Percentiles rank a stretch among this genome's conserved stretches.
These are phyloP conservation scores for Agraylea sexmaculata DNA, from an alignment of 1,140 invertebrate species.

Conservation along the genomic window DNA sequence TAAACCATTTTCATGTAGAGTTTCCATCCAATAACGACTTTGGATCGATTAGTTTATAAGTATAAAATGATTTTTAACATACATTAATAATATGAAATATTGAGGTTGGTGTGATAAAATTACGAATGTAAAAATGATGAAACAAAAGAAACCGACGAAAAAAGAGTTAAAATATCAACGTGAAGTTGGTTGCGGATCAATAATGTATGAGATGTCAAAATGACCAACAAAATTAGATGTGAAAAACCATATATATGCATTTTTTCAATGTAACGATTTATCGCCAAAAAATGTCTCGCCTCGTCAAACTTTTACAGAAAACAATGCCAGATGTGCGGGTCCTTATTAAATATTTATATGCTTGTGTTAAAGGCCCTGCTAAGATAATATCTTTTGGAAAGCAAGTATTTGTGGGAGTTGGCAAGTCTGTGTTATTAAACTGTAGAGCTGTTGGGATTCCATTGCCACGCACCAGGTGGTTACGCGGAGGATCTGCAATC, in stretches of 20 bases:
- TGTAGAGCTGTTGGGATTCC: conserved; percentile 58
- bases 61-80: neutral
- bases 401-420: conserved; percentile 48
- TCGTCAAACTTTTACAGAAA: neutral
- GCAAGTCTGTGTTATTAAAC: conserved; percentile 48
- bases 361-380: conserved; percentile 45
- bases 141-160: too few species aligned
- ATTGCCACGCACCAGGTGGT: conserved; percentile 54
- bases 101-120: too few species aligned
- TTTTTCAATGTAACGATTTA: too few species aligned
- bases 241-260: neutral
- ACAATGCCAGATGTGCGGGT: neutral
- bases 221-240: neutral
- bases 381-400: conserved; percentile 63
- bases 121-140: too few species aligned
- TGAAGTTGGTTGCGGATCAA: too few species aligned
- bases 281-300: neutral
- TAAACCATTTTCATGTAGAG: neutral
- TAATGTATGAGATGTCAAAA: too few species aligned
- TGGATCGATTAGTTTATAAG: neutral
- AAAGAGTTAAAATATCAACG: too few species aligned
- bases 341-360: conserved; percentile 10
- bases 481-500: conserved; percentile 50
- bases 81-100: neutral
- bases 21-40: neutral